Evolutionary conservation across 2,888 invertebrate genomes (phyloP), one percentile per base, ranked within the genome.

Genomic region (Ceriagrion tenellum): DNA sequence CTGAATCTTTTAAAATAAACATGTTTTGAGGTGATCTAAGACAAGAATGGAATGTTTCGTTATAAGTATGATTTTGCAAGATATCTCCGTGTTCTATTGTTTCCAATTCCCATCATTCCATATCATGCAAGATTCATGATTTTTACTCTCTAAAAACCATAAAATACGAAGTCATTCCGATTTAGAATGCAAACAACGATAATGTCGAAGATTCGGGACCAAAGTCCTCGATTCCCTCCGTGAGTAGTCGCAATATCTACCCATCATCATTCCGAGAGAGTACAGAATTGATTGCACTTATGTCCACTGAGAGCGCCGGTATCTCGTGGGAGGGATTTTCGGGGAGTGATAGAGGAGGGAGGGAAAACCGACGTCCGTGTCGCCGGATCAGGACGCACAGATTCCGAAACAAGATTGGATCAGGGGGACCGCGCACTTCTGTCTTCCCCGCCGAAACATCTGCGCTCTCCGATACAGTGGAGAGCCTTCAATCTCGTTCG

Each of bases 371-470:
- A 69, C n/a, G 69, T 4, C 26, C n/a, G 69, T n/a, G n/a, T 69
- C 69, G 12, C 69, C 69, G 69, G n/a, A n/a, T n/a, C 26, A 69
- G 69, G 69, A 69, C 69, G n/a, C 69, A 23, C 69, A 69, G 26
- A 69, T 59, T 69, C n/a, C 69, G 26, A 69, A 69, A 69, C 69
- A 69, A 69, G 69, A 69, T 69, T 69, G 69, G 69, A 69, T 69
- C 69, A n/a, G 69, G 13, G 47, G 69, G n/a, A 69, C 69, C 69
- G 69, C n/a, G 69, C n/a, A 26, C 69, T 59, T 59, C 47, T 8
- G 59, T 59, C 18, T 59, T 1, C 69, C 69, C 6, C 12, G n/a
- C 59, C 69, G n/a, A n/a, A 26, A 26, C 69, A 69, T 69, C 69
- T n/a, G n/a, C 69, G n/a, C n/a, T n/a, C 59, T 59, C 59, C 3